phyloP scores from a whole-genome alignment of 2,888 invertebrate genomes.

The Thyatira batis region DNA sequence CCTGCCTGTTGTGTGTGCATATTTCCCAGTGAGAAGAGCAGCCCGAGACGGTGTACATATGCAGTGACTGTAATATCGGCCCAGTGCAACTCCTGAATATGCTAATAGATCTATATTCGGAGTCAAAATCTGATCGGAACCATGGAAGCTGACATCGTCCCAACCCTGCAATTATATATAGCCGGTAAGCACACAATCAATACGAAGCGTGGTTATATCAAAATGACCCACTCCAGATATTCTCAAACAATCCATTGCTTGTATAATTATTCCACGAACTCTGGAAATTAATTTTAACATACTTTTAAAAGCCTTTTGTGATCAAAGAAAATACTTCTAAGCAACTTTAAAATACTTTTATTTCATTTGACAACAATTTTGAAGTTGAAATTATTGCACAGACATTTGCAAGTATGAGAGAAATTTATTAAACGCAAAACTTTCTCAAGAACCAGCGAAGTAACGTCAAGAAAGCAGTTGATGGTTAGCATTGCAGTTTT shows the following conservation, averaged over 20 bases:
- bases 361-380: background rate
- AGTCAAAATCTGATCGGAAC: constrained; percentile 91
- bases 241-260: background rate
- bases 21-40: constrained; percentile 91
- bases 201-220: background rate
- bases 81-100: constrained; percentile 91
- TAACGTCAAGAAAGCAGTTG: background rate
- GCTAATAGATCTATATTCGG: constrained; percentile 95
- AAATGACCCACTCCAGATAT: background rate
- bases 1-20: constrained; percentile 89
- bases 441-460: background rate
- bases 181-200: background rate
- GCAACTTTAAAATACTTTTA: background rate
- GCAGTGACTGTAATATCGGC: constrained; percentile 91
- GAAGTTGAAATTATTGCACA: background rate
- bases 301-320: background rate
- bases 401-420: background rate
- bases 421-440: background rate
- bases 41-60: constrained; percentile 92
- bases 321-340: background rate
- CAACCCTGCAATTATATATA: constrained; percentile 86
- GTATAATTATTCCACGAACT: constrained; percentile 1
- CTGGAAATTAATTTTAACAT: background rate
- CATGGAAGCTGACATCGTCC: constrained; percentile 95
- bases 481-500: background rate